These are phyloP conservation scores for Noturus placidus DNA, from an alignment of 2,113 vertebrate genomes.

Conservation along the genomic window DNA sequence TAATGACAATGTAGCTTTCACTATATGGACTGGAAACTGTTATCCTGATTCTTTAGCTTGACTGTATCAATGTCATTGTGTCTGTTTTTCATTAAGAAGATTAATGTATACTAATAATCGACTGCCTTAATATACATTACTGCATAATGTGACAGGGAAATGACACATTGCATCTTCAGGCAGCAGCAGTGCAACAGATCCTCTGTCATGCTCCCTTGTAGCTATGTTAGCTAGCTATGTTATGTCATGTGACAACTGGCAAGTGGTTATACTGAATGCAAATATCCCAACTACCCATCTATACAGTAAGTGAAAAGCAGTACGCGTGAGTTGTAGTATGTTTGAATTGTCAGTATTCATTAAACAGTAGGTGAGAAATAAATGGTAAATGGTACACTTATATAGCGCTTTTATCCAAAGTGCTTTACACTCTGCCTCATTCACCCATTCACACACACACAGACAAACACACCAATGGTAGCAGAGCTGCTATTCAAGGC, in stretches of 20 bases:
- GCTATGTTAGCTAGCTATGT: background rate
- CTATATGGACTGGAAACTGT: background rate
- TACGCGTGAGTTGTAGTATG: no score
- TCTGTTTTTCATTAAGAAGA: background rate
- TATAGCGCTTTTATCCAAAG: no score
- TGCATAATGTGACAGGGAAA: background rate
- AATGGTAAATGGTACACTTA: no score
- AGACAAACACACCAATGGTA: no score
- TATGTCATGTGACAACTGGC: background rate
- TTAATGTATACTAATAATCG: background rate
- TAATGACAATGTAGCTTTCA: slow-evolving; percentile 15
- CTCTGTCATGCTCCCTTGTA: background rate
- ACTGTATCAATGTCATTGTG: background rate
- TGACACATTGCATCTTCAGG: background rate
- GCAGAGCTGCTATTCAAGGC: no score
- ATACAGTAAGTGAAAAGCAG: no score
- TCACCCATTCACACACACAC: no score
- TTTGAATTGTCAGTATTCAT: no score
- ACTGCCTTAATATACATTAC: background rate
- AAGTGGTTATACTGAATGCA: background rate
- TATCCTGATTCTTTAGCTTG: background rate
- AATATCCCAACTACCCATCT: no score
- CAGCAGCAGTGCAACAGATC: background rate
- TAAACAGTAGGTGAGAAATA: no score
- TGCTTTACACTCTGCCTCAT: no score